Base-by-base conservation (phyloP, 2,888 invertebrate species). In the Congeria kusceri region DNA sequence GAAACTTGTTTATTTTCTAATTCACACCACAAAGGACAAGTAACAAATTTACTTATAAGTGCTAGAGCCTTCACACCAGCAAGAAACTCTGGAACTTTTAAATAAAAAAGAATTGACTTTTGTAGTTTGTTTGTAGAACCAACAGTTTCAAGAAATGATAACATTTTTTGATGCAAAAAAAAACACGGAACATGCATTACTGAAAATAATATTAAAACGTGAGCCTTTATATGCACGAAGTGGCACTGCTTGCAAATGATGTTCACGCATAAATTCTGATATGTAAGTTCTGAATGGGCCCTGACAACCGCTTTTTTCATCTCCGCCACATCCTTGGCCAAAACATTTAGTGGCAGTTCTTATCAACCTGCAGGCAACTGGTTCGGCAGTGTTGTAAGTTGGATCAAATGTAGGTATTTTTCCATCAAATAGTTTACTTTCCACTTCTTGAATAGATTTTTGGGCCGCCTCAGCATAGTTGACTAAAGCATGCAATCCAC, bases 391-490 rank as follows among this genome's bases (percentile, higher is more conserved):
- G 25, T 5, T 44, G 46, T 64, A 78, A 11, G 71, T 20, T 5
- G 1, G 57, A 29, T 77, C 77, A 71, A 11, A 67, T 28, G 23
- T 29, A 46, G 77, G 77, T 3, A 28, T 20, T 2, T 62, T 32
- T n/a, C n/a, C 46, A 7, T 65, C 62, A 66, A 70, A 76, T 0
- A 59, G 53, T 3, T 25, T 5, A 15, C 29, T 70, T 66, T 71
- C 77, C 27, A 62, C 64, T 57, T 77, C 71, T 32, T 61, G 56
- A 3, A 77, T n/a, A 27, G 59, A 68, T 28, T 72, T 77, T 44
- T 72, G 72, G n/a, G 67, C 46, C 20, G 76, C 59, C n/a, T 76
- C 76, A 32, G 81, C 81, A 69, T 59, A 73, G 49, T 77, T 77
- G 0, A 81, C 77, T 15, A 81, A 57, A 18, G 77, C 61, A 53